These are phyloP conservation scores for Panagrolaimus sp. DNA, from an alignment of 1,140 invertebrate species.

Conservation along the genomic window DNA sequence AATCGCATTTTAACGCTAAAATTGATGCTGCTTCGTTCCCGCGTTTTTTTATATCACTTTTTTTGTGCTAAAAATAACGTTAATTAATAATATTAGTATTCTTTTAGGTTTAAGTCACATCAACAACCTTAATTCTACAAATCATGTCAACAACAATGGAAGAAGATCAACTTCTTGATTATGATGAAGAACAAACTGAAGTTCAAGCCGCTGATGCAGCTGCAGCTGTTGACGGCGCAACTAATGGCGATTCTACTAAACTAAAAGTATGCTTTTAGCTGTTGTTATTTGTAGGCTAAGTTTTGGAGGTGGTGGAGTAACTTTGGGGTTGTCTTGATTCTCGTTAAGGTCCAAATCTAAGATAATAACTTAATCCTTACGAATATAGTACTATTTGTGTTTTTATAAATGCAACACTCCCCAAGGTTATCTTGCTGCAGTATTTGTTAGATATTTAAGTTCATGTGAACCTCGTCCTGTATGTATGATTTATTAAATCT, in stretches of 20 bases:
- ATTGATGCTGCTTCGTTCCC: too few species aligned
- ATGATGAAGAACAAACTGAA: constrained; percentile 48
- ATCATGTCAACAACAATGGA: constrained; percentile 39
- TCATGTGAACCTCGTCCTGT: background rate
- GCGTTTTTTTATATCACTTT: too few species aligned
- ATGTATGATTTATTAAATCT: background rate
- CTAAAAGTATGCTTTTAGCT: constrained; percentile 34
- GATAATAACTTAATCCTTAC: too few species aligned
- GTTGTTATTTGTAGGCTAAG: background rate
- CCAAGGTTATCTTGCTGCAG: too few species aligned
- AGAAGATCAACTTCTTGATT: constrained; percentile 53
- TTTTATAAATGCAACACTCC: too few species aligned
- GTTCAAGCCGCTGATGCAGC: constrained; percentile 33
- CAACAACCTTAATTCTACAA: background rate
- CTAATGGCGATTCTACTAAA: constrained; percentile 40
- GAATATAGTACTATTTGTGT: too few species aligned
- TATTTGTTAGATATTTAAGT: too few species aligned
- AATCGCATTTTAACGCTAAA: too few species aligned
- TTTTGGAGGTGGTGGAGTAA: background rate
- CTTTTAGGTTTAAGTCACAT: background rate
- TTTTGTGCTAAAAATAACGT: too few species aligned
- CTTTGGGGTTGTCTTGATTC: too few species aligned
- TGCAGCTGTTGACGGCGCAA: constrained; percentile 34
- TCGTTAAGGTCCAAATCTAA: too few species aligned
- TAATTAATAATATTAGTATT: too few species aligned